Conservation (phyloP, 2,113 vertebrate genomes). For the Ivindomyrus marchei region DNA sequence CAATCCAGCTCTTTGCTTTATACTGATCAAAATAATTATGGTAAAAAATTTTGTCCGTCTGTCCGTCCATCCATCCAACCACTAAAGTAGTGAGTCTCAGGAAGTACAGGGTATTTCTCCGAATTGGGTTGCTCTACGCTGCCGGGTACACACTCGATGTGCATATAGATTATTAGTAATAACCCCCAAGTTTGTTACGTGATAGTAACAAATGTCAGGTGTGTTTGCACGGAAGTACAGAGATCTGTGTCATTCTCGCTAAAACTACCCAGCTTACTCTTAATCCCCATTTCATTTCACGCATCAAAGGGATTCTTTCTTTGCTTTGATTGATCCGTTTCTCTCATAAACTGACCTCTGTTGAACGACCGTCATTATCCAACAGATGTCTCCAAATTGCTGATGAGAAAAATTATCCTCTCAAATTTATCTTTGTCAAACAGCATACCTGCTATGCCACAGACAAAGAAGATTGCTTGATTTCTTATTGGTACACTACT, state of each 20-base stretch:
- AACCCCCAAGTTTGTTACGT: neutral
- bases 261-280: neutral
- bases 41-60: neutral
- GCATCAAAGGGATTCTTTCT: neutral
- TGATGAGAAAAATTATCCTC: neutral
- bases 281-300: neutral
- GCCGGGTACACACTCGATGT: neutral
- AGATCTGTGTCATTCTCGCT: neutral
- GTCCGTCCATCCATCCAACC: neutral
- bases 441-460: neutral
- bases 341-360: neutral
- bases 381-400: neutral
- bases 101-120: neutral
- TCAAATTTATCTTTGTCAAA: neutral
- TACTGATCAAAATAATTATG: neutral
- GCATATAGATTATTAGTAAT: neutral
- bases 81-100: neutral
- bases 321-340: neutral
- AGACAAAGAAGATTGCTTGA: neutral
- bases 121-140: neutral
- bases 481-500: neutral
- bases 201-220: neutral
- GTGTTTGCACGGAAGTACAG: neutral
- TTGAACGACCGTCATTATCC: neutral
- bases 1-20: neutral